These are phyloP conservation scores for Romanomermis culicivorax DNA, from an alignment of 2,888 invertebrate species.

Conservation along the genomic window DNA sequence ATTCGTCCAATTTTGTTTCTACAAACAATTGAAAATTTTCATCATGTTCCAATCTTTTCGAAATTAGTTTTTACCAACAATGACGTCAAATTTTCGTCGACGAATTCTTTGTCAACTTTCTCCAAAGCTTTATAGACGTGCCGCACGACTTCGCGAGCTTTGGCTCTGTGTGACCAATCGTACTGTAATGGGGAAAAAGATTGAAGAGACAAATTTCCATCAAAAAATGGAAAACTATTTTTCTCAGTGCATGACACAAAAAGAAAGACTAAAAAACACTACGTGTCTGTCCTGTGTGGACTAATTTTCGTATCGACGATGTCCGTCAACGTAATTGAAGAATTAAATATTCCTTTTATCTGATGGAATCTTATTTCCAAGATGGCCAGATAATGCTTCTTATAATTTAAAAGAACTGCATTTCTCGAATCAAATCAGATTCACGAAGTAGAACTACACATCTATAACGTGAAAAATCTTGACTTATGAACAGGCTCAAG, in stretches of 20 bases:
- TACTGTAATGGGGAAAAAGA: conserved; percentile 27
- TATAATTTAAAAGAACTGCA: too few species aligned
- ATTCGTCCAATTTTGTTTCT: neutral
- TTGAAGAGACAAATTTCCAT: neutral
- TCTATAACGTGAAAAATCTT: too few species aligned
- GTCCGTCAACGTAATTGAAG: too few species aligned
- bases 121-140: conserved; percentile 25
- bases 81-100: conserved; percentile 23
- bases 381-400: too few species aligned
- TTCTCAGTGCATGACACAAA: neutral
- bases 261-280: neutral
- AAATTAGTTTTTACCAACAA: conserved; percentile 9
- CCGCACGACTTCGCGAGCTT: conserved; percentile 24
- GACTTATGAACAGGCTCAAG: too few species aligned
- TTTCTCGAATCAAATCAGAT: too few species aligned
- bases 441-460: too few species aligned
- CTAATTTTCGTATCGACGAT: too few species aligned
- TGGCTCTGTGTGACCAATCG: conserved; percentile 35
- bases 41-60: neutral
- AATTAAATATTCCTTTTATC: too few species aligned
- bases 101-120: conserved; percentile 20
- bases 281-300: neutral
- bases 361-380: too few species aligned
- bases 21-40: neutral
- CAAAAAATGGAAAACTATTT: neutral